A percentile compares a stretch with the other conserved stretches of the same genome.
Evolutionary conservation across 2,888 invertebrate genomes (phyloP).

Genomic region (Folsomia candida): DNA sequence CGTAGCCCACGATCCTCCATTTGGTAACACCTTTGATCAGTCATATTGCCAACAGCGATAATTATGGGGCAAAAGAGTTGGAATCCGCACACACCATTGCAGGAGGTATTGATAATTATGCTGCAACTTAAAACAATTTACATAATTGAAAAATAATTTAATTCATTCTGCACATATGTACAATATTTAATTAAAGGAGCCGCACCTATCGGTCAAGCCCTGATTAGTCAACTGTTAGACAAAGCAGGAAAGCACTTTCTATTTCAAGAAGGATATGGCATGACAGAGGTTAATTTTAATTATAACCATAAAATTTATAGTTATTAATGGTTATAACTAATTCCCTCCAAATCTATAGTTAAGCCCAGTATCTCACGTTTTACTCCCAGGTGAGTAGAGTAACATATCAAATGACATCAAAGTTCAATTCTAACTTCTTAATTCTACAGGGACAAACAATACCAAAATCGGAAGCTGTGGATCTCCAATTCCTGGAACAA

Average conservation of each 20-base stretch:
- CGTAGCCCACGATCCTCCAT: conserved; percentile 27
- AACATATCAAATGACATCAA: too few relatives aligned
- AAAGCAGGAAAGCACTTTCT: conserved; percentile 33
- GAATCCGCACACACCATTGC: conserved; percentile 17
- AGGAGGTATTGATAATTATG: conserved; percentile 14
- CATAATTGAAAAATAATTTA: neutral
- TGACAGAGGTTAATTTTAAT: too few relatives aligned
- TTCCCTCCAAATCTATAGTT: too few relatives aligned
- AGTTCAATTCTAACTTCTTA: too few relatives aligned
- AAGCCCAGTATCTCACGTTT: conserved; percentile 33
- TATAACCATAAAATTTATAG: too few relatives aligned
- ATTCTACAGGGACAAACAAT: conserved; percentile 21
- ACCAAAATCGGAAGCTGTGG: conserved; percentile 38
- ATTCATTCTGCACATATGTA: neutral
- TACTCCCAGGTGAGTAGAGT: conserved; percentile 27
- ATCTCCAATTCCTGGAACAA: conserved; percentile 30
- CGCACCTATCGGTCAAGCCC: conserved; percentile 25
- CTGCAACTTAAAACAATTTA: too few relatives aligned
- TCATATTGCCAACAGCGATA: conserved; percentile 24
- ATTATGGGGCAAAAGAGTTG: conserved; percentile 29
- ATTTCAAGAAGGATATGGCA: conserved; percentile 32
- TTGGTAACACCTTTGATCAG: conserved; percentile 35
- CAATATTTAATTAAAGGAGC: conserved; percentile 2
- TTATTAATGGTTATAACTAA: too few relatives aligned
- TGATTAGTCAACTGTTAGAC: conserved; percentile 25